phyloP scores from a whole-genome alignment of 2,113 vertebrate species.

The Colossoma macropomum region DNA sequence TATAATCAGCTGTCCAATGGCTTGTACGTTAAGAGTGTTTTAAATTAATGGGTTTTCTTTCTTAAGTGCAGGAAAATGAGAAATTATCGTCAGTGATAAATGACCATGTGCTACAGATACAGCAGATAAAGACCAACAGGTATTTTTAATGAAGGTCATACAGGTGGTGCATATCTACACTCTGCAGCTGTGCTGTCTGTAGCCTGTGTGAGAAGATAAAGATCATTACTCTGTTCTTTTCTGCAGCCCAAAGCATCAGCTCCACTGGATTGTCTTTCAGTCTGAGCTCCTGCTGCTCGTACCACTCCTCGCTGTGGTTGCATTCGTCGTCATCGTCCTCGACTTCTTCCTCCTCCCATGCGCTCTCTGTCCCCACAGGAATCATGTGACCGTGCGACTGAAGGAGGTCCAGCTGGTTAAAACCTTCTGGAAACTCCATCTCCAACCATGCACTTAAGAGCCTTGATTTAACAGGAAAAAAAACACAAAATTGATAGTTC shows the following conservation, averaged over 20 bases:
- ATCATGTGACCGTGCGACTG: slow-evolving; percentile 73
- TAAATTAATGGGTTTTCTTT: too few species aligned
- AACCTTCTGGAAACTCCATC: slow-evolving; percentile 77
- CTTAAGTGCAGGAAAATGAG: too few species aligned
- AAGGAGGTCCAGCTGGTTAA: slow-evolving; percentile 77
- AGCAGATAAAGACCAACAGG: too few species aligned
- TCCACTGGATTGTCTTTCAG: slow-evolving; percentile 66
- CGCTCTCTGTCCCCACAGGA: slow-evolving; percentile 69
- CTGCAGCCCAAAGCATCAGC: slow-evolving; percentile 76
- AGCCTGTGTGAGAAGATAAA: background rate
- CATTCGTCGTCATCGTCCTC: slow-evolving; percentile 62
- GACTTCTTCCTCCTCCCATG: slow-evolving; percentile 68
- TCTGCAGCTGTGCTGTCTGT: background rate
- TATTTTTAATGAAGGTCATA: too few species aligned
- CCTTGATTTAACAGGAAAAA: background rate
- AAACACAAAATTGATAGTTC: too few species aligned
- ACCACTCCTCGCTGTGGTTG: slow-evolving; percentile 72
- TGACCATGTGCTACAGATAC: too few species aligned
- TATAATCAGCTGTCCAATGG: too few species aligned
- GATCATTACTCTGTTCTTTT: slow-evolving; percentile 72
- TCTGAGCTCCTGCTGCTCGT: slow-evolving; percentile 67
- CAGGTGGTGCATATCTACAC: background rate
- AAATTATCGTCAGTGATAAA: too few species aligned
- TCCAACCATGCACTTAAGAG: background rate
- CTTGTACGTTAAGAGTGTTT: too few species aligned